Evolutionary conservation across 2,888 invertebrate species (phyloP).

Genomic region (Cotesia congregata): DNA sequence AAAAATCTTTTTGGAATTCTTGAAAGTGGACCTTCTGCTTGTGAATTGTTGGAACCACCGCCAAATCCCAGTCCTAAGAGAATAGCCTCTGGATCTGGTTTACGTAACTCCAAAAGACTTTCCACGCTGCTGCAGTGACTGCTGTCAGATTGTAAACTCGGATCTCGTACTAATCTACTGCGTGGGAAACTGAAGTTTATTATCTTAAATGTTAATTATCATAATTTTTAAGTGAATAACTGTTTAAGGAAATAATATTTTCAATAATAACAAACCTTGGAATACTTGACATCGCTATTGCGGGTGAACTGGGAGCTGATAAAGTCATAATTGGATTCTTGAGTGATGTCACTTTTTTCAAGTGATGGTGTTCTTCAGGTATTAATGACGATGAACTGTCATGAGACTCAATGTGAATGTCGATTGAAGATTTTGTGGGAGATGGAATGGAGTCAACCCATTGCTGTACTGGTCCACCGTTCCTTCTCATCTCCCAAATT

Average conservation of each 20-base stretch:
- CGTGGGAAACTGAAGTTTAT: slow-evolving; percentile 52
- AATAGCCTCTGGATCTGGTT: slow-evolving; percentile 91
- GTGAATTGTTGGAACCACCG: slow-evolving; percentile 76
- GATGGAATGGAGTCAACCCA: slow-evolving; percentile 81
- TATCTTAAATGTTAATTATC: background rate
- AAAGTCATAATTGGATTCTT: slow-evolving; percentile 62
- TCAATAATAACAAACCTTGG: slow-evolving; percentile 53
- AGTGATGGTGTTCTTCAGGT: slow-evolving; percentile 35
- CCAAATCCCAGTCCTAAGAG: slow-evolving; percentile 87
- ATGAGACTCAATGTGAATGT: slow-evolving; percentile 38
- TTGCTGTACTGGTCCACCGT: slow-evolving; percentile 79
- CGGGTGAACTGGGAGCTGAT: slow-evolving; percentile 61
- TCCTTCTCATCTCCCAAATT: slow-evolving; percentile 75
- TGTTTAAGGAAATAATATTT: slow-evolving; percentile 15
- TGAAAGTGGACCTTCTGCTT: slow-evolving; percentile 74
- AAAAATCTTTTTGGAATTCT: slow-evolving; percentile 88
- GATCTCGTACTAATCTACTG: slow-evolving; percentile 62
- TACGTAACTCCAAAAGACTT: slow-evolving; percentile 85
- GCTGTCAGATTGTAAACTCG: slow-evolving; percentile 70
- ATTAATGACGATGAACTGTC: slow-evolving; percentile 40
- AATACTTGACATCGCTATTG: slow-evolving; percentile 54
- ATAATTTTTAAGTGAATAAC: background rate
- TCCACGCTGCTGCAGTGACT: slow-evolving; percentile 85
- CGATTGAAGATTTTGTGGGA: slow-evolving; percentile 52
- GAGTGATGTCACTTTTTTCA: slow-evolving; percentile 45